Evolutionary conservation across 2,113 vertebrate genomes (phyloP), one percentile per base, ranked within the genome.

Genomic region (Malurus elegans): DNA sequence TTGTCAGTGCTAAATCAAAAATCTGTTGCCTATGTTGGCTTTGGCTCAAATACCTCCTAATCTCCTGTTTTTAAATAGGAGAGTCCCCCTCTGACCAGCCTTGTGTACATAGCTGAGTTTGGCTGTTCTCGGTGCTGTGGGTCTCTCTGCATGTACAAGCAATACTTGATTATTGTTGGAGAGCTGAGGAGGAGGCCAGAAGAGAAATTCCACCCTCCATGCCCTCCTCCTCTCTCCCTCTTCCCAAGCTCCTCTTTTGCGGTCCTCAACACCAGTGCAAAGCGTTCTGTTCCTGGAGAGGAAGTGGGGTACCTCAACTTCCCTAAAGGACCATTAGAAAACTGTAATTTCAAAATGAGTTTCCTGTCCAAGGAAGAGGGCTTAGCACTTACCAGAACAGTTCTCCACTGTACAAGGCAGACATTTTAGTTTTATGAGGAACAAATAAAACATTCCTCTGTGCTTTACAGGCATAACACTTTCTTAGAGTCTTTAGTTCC

Each of bases 381-480:
- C 88, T 95, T 96, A 93, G 94, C 88, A 56, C 88, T 96, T 96
- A 19, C n/a, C 40, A 69, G 95, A 96, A 95, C 89, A 96, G 92
- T 86, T 95, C 73, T 88, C 65, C 66, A 42, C 83, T 93, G 88
- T 95, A 79, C 57, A 0, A 79, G 86, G 57, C 95, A 96, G 96
- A 92, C 95, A 82, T 95, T 96, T 91, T 61, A 60, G 34, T 96
- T 97, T 96, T 95, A 96, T 84, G 92, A 93, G 95, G 83, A 94
- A 92, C 95, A 97, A 97, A 96, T 96, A 97, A 96, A 97, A 95
- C 89, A 92, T 94, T 96, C 96, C 93, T 93, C n/a, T 92, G 81
- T 56, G 88, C 88, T 97, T 95, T 95, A 79, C 91, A 79, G 95
- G 92, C 95, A 17, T 76, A 93, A 83, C 93, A 79, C 91, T 96